phyloP scores from a whole-genome alignment of 1,140 invertebrate species.

The Notospermus geniculatus region DNA sequence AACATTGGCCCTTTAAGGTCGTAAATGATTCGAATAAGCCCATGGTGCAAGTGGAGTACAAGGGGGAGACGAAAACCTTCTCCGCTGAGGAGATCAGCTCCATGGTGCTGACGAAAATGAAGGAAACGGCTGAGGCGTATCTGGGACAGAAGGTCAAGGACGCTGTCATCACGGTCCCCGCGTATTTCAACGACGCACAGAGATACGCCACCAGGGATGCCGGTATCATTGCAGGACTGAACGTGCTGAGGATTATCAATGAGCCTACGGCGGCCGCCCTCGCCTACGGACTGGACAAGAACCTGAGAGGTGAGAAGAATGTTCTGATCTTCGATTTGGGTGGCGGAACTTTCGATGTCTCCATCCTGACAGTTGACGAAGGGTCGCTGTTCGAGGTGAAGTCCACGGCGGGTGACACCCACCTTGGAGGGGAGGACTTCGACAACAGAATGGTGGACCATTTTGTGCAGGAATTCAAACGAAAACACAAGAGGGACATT shows the following conservation, averaged over 20 bases:
- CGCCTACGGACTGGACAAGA: slow-evolving; percentile 59
- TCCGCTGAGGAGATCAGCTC: slow-evolving; percentile 89
- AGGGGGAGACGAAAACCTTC: slow-evolving; percentile 85
- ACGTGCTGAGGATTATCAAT: slow-evolving; percentile 62
- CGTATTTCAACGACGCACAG: slow-evolving; percentile 65
- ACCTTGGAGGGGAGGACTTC: slow-evolving; percentile 47
- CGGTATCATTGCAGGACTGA: slow-evolving; percentile 53
- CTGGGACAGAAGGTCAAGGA: slow-evolving; percentile 66
- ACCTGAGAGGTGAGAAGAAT: slow-evolving; percentile 39
- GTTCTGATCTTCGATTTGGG: slow-evolving; percentile 48
- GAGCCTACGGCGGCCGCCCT: slow-evolving; percentile 59
- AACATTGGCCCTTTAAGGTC: slow-evolving; percentile 72
- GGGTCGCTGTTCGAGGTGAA: slow-evolving; percentile 65
- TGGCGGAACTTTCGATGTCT: slow-evolving; percentile 45
- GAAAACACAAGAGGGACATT: slow-evolving; percentile 48
- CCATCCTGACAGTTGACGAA: slow-evolving; percentile 40
- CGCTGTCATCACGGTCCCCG: slow-evolving; percentile 57
- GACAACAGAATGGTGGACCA: slow-evolving; percentile 51
- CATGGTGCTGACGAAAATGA: slow-evolving; percentile 87
- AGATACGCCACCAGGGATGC: slow-evolving; percentile 63
- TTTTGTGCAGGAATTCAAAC: slow-evolving; percentile 48
- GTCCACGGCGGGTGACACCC: slow-evolving; percentile 65
- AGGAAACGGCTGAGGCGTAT: slow-evolving; percentile 90
- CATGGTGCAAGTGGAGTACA: slow-evolving; percentile 80
- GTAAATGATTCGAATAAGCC: slow-evolving; percentile 84